Percentiles rank a stretch among this genome's conserved stretches.
Evolutionary conservation across 2,888 invertebrate species (phyloP).

Genomic region (Nomada flava): DNA sequence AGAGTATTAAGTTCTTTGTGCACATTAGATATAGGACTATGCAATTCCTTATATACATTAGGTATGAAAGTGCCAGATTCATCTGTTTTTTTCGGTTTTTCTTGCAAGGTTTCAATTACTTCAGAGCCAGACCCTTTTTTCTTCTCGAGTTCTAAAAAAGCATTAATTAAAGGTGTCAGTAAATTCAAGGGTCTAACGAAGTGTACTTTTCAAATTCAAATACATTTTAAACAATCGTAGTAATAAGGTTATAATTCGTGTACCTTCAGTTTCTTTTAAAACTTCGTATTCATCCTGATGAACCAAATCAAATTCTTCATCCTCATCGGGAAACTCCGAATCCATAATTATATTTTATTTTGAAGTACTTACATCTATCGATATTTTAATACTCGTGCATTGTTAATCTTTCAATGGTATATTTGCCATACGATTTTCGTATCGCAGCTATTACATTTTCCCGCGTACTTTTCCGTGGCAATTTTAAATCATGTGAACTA

Average conservation of each 20-base stretch:
- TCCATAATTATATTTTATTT: conserved; percentile 71
- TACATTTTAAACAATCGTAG: neutral
- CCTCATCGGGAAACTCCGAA: conserved; percentile 81
- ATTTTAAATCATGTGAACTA: neutral
- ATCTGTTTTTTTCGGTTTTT: neutral
- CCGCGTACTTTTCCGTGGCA: conserved; percentile 26
- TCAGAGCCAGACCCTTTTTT: neutral
- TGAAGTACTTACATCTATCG: neutral
- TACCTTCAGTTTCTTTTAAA: conserved; percentile 81
- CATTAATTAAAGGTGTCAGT: neutral
- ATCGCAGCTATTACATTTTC: too few species aligned
- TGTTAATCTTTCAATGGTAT: neutral
- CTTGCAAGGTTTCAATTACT: neutral
- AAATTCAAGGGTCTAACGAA: neutral
- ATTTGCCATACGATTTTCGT: too few species aligned
- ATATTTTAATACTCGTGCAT: conserved; percentile 1
- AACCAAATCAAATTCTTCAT: conserved; percentile 84
- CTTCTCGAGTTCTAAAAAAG: neutral
- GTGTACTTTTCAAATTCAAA: neutral
- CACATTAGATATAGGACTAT: neutral
- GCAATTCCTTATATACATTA: neutral
- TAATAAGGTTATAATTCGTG: conserved; percentile 44
- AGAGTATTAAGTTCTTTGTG: conserved; percentile 9
- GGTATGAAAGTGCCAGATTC: neutral
- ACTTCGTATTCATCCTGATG: conserved; percentile 81